phyloP scores from a whole-genome alignment of 2,888 invertebrate genomes.

The Pediacus dermestoides region DNA sequence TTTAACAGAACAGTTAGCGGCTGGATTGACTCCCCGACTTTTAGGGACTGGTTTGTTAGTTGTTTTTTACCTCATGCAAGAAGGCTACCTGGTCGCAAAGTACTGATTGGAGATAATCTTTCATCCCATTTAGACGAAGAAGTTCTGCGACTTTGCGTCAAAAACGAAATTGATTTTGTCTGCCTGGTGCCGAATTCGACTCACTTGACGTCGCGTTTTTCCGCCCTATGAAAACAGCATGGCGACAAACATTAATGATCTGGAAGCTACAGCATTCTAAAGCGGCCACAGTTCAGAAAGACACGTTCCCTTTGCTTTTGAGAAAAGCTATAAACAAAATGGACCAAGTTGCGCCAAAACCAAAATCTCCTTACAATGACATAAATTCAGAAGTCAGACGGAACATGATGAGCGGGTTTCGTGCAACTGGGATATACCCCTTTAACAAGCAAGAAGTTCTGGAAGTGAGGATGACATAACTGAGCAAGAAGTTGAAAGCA shows the following conservation, averaged over 20 bases:
- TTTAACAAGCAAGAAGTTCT: constrained; percentile 15
- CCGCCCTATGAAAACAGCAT: too few species aligned
- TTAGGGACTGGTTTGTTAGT: constrained; percentile 21
- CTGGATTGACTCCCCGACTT: constrained; percentile 15
- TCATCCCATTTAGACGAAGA: constrained; percentile 19
- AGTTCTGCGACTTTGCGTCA: constrained; percentile 10
- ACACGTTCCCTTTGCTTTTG: constrained; percentile 9
- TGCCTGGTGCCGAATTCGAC: constrained; percentile 17
- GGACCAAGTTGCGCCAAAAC: constrained; percentile 17
- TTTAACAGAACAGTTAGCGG: not conserved
- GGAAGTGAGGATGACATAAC: constrained; percentile 10
- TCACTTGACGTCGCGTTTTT: too few species aligned
- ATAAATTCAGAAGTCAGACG: constrained; percentile 16
- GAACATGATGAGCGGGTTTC: constrained; percentile 14
- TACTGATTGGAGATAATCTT: constrained; percentile 19
- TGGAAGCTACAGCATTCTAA: constrained; percentile 5
- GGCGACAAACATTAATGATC: too few species aligned
- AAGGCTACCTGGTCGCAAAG: constrained; percentile 17
- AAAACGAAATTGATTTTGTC: constrained; percentile 14
- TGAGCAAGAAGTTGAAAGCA: constrained; percentile 14
- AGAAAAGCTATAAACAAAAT: constrained; percentile 19
- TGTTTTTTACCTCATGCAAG: constrained; percentile 19
- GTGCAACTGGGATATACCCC: constrained; percentile 12
- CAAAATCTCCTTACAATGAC: constrained; percentile 9
- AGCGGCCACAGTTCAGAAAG: too few species aligned